Percentiles rank a stretch among this genome's conserved stretches.
Evolutionary conservation across 2,797 vertebrate genomes (phyloP).

Genomic region (Scleropages formosus): DNA sequence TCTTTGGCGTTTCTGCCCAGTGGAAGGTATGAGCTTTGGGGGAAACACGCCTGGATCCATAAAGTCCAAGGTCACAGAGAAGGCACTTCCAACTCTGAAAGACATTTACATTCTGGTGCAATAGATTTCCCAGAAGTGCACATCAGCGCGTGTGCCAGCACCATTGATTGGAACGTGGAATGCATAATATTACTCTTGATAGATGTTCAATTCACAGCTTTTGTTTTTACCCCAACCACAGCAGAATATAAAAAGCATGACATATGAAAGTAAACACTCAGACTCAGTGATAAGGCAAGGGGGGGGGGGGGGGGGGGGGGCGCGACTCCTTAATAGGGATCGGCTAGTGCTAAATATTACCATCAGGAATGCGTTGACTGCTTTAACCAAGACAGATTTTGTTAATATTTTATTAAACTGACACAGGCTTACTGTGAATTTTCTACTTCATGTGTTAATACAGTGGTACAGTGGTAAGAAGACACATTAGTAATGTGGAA

Average conservation of each 20-base stretch:
- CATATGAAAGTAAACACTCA: conserved; percentile 34
- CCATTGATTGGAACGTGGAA: conserved; percentile 52
- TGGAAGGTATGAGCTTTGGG: neutral
- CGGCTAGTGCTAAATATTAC: neutral
- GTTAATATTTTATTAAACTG: neutral
- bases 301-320: neutral
- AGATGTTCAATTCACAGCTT: conserved; percentile 46
- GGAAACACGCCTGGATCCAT: conserved; percentile 29
- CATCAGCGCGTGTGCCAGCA: conserved; percentile 45
- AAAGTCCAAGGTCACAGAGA: conserved; percentile 46
- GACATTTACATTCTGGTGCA: conserved; percentile 45
- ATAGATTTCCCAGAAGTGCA: conserved; percentile 54
- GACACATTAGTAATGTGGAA: too few species aligned
- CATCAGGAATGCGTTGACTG: neutral
- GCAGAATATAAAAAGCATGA: conserved; percentile 38
- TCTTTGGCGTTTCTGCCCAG: conserved; percentile 22
- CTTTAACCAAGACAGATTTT: neutral
- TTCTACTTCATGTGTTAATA: too few species aligned
- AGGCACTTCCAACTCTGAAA: conserved; percentile 48
- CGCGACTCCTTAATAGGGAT: neutral
- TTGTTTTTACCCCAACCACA: conserved; percentile 37
- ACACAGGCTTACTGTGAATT: too few species aligned
- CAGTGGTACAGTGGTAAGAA: too few species aligned
- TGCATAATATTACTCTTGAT: conserved; percentile 49
- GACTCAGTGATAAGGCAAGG: too few species aligned